Evolutionary conservation across 1,140 invertebrate species (phyloP), one percentile per base, ranked within the genome.

Genomic region (Drosophila simulans): DNA sequence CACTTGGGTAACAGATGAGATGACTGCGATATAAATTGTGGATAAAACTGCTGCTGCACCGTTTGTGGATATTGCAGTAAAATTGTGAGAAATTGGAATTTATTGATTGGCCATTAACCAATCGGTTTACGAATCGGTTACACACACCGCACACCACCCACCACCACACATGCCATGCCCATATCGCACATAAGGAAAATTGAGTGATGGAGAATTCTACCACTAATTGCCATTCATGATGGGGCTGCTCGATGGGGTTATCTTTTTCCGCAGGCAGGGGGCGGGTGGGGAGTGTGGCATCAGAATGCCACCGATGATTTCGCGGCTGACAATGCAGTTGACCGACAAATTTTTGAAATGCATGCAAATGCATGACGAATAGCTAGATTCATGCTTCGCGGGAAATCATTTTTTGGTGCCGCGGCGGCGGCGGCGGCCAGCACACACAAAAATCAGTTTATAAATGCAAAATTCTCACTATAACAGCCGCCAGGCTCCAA

Each of bases 51-150:
- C 46, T 31, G 46, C 71, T 80, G 82, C 82, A 84, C 81, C 81
- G 75, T 83, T 85, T 84, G 84, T 88, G 82, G 85, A 90, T 81
- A 90, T 79, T 90, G 78, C 77, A 86, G 83, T 79, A 90, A 90
- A 90, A 81, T 90, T 90, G 77, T 90, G 86, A 83, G 82, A 90
- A 70, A 90, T 86, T 80, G 86, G 82, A 90, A 90, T 90, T 90
- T 90, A 90, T 90, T 90, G 86, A 90, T 90, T 90, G 86, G 65
- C 86, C 86, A 90, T 90, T 86, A 90, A 90, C 86, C 86, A 86
- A 90, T 85, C 80, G 72, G 43, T 31, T 46, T 57, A 37, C 64
- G 52, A 69, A 69, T 70, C 45, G 42, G 13, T 48, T 57, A 40
- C 37, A 37, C 17, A 54, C 10, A 31, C 31, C 31, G 8, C 31